Conservation (phyloP, 2,888 invertebrate species). For the Melikaiella ostensackeni region DNA sequence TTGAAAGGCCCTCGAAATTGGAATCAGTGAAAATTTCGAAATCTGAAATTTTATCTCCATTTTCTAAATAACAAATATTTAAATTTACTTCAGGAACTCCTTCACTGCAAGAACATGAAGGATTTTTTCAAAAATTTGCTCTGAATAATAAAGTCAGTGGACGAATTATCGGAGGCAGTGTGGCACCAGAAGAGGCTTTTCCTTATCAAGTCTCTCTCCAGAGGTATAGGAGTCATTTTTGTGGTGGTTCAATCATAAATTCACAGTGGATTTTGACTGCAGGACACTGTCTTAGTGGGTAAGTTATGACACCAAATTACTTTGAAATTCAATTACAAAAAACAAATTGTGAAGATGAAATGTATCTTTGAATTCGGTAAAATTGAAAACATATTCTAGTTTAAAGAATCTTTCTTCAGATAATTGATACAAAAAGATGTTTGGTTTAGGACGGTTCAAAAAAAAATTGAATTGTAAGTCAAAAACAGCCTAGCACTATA, state of each 20-base stretch:
- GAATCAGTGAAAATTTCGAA: no score
- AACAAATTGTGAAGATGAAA: no score
- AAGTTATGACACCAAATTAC: background rate
- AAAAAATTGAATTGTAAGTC: no score
- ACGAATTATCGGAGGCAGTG: slow-evolving; percentile 74
- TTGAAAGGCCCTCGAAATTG: no score
- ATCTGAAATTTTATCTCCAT: no score
- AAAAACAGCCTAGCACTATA: no score
- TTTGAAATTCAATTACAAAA: no score
- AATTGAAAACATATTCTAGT: no score
- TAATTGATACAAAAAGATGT: no score
- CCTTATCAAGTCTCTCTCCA: slow-evolving; percentile 79
- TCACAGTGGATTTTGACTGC: slow-evolving; percentile 78
- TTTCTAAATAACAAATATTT: background rate
- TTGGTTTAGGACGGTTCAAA: no score
- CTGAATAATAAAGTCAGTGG: slow-evolving; percentile 25
- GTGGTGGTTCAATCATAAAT: slow-evolving; percentile 79
- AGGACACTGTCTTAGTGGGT: slow-evolving; percentile 79
- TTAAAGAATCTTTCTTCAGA: no score
- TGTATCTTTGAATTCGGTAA: no score
- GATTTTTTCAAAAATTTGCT: background rate
- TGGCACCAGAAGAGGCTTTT: slow-evolving; percentile 78
- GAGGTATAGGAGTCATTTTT: slow-evolving; percentile 78
- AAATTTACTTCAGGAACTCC: background rate
- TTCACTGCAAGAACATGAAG: background rate